Evolutionary conservation across 2,797 vertebrate genomes (phyloP), one percentile per base, ranked within the genome.

Genomic region (Coregonus ussuriensis): DNA sequence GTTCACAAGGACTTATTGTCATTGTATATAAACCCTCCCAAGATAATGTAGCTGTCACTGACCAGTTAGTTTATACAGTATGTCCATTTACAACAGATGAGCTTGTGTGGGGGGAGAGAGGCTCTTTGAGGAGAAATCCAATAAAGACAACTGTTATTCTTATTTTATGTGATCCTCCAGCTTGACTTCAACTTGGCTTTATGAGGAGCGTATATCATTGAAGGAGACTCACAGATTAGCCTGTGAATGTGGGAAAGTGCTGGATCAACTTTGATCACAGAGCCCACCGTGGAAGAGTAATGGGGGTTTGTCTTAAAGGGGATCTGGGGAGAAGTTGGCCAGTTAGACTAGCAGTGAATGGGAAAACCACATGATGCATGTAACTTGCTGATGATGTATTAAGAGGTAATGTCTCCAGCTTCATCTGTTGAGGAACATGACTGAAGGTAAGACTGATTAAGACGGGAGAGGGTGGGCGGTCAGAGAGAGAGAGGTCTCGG

Each of bases 341-440:
- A 62, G 18, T 21, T 29, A 18, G 71, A 59, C 29, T 3, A 33
- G 18, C 29, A n/a, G 71, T 4, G 33, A 75, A 74, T 15, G 59
- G 16, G 9, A 73, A 71, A 65, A 72, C 31, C 53, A 53, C 47
- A 74, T 54, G 79, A 33, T 78, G 78, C 75, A 29, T 70, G 72
- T 79, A 67, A 70, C 47, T 68, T 71, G 74, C 54, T 75, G 75
- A 77, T 65, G 53, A 29, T 79, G 75, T 70, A 62, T 80, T 82
- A 74, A 54, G 1, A 35, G 15, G 18, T 47, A 78, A 67, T 70
- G 18, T 53, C 11, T 53, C 41, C 69, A 18, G 18, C 4, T 18
- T 37, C 33, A 69, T 54, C 52, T 53, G 31, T 53, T 15, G 9
- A 53, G 3, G 52, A 53, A 53, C 7, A 53, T 53, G 13, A 15